Base-by-base conservation (phyloP, 2,797 vertebrate genomes). In the Pseudochromis fuscus region DNA sequence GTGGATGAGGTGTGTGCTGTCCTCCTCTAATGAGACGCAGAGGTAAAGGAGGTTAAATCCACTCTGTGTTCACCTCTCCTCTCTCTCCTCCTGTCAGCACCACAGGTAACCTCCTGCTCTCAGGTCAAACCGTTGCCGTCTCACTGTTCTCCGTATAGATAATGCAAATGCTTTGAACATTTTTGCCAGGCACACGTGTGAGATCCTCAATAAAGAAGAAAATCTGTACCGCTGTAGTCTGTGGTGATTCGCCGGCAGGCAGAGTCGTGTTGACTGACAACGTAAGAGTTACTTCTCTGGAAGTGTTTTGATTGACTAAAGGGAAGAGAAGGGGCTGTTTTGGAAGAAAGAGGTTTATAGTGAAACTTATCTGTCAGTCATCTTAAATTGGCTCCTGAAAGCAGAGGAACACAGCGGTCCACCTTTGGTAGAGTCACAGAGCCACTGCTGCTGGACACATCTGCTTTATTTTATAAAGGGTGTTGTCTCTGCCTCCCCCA, bases 321-420 rank as follows among this genome's bases (percentile, higher is more conserved):
- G n/a, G 61, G 59, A 58, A 71, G 57, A 45, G 49, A 72, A 40
- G 38, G 37, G 35, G 19, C 72, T 79, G 72, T 86, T 84, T 67
- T 60, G 71, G 67, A 70, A 58, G 45, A 59, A 55, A 73, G 67
- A 74, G 70, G 75, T 82, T 83, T 77, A 66, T 38, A 44, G 65
- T 67, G 66, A 84, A 83, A 82, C 67, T 24, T 67, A 59, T 71
- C 76, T 72, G 86, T 83, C 85, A 85, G 77, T 88, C 84, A 83
- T 64, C 57, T 73, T 89, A 91, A 86, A 87, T 89, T 86, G 80
- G 83, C 78, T 80, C 68, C 68, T 68, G 77, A 55, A 49, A 86
- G 68, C 57, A 53, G 27, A 68, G 46, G 57, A 75, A 51, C 73
- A 61, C 25, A 23, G 45, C 6, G 19, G 69, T 77, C 69, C 69